A percentile compares a stretch with the other conserved stretches of the same genome.
Evolutionary conservation across 2,888 invertebrate genomes (phyloP).

Genomic region (Tipula lateralis): DNA sequence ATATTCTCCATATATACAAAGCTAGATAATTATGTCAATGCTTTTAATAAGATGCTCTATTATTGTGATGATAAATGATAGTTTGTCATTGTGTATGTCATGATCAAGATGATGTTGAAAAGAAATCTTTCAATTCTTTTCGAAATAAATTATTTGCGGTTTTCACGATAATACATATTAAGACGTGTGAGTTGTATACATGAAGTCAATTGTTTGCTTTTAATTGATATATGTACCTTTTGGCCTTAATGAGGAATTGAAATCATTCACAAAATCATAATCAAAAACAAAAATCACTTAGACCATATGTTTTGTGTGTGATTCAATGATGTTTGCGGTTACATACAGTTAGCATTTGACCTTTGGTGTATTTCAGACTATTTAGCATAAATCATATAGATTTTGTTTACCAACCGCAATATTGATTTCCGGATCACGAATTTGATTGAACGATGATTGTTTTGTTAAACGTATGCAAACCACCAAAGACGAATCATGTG

Average conservation of each 20-base stretch:
- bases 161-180: neutral
- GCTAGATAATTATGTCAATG: neutral
- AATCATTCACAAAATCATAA: too few species aligned
- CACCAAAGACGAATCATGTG: neutral
- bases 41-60: slow-evolving; percentile 5
- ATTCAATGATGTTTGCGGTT: slow-evolving; percentile 19
- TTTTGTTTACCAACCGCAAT: neutral
- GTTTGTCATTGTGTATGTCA: neutral
- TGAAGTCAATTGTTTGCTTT: neutral
- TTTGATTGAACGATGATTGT: slow-evolving; percentile 11
- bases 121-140: neutral
- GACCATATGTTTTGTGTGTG: neutral
- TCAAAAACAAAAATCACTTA: neutral
- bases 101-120: neutral
- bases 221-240: neutral
- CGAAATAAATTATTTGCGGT: slow-evolving; percentile 20
- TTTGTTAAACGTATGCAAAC: neutral
- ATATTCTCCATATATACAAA: neutral
- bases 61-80: slow-evolving; percentile 1
- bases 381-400: slow-evolving; percentile 13
- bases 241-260: slow-evolving; percentile 19
- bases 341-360: too few species aligned
- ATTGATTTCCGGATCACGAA: slow-evolving; percentile 24
- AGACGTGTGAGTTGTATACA: neutral
- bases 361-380: too few species aligned